Conservation (phyloP, 2,797 vertebrate genomes). For the Enoplosus armatus region DNA sequence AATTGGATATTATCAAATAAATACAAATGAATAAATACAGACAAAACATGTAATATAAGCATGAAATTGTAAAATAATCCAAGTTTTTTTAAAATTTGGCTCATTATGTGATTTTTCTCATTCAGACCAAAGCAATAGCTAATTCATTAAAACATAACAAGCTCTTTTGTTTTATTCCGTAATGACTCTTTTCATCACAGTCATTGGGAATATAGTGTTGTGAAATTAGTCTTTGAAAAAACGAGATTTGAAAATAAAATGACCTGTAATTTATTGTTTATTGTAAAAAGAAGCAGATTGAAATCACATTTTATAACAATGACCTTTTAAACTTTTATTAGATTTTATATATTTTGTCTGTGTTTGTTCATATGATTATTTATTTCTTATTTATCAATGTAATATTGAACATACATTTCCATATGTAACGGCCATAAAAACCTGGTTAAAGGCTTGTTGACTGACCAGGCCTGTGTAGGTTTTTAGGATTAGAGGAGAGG, state of each 20-base stretch:
- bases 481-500: constrained; percentile 35
- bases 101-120: background rate
- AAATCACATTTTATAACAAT: background rate
- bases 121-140: background rate
- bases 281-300: no score
- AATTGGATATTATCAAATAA: no score
- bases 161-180: no score
- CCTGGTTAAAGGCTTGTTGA: background rate
- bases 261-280: no score
- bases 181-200: background rate
- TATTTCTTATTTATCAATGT: background rate
- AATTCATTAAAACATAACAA: background rate
- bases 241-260: no score
- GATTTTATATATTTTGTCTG: background rate
- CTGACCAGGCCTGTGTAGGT: constrained; percentile 16
- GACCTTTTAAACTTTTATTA: background rate
- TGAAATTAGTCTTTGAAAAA: background rate
- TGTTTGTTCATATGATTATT: background rate
- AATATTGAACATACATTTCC: background rate
- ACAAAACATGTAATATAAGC: background rate
- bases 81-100: background rate
- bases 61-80: no score
- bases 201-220: background rate
- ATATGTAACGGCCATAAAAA: background rate
- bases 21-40: background rate